phyloP scores from a whole-genome alignment of 1,140 invertebrate species.

The Sipha flava region DNA sequence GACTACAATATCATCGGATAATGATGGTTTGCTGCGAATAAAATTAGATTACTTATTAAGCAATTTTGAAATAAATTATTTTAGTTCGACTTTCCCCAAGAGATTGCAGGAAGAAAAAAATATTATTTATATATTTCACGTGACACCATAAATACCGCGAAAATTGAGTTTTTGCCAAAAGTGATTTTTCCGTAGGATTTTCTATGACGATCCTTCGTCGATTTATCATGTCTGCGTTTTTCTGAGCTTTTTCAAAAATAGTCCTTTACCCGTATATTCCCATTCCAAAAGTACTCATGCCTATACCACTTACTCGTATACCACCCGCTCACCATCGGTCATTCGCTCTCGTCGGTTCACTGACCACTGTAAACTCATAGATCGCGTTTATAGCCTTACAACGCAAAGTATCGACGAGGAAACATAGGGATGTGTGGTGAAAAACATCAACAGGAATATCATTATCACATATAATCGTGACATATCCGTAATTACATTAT shows the following conservation, averaged over 20 bases:
- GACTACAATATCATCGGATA: not conserved
- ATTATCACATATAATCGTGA: too few relatives aligned
- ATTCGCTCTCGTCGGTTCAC: too few relatives aligned
- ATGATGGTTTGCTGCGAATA: not conserved
- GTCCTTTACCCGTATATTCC: not conserved
- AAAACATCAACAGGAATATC: too few relatives aligned
- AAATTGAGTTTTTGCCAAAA: slow-evolving; percentile 2
- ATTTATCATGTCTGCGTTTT: not conserved
- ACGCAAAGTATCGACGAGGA: too few relatives aligned
- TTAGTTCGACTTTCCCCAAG: not conserved
- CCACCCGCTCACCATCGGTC: too few relatives aligned
- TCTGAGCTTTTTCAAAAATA: not conserved
- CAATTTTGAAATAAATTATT: not conserved
- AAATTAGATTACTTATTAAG: slow-evolving; percentile 6
- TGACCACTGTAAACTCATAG: too few relatives aligned
- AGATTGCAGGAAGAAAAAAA: not conserved
- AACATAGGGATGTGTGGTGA: too few relatives aligned
- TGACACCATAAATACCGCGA: not conserved
- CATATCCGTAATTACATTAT: too few relatives aligned
- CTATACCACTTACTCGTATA: too few relatives aligned
- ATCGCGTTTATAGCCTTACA: too few relatives aligned
- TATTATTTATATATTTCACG: not conserved
- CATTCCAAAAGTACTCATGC: too few relatives aligned
- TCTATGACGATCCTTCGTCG: not conserved
- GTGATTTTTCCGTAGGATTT: not conserved